Conservation (phyloP, 2,797 vertebrate species). For the Tadarida brasiliensis region DNA sequence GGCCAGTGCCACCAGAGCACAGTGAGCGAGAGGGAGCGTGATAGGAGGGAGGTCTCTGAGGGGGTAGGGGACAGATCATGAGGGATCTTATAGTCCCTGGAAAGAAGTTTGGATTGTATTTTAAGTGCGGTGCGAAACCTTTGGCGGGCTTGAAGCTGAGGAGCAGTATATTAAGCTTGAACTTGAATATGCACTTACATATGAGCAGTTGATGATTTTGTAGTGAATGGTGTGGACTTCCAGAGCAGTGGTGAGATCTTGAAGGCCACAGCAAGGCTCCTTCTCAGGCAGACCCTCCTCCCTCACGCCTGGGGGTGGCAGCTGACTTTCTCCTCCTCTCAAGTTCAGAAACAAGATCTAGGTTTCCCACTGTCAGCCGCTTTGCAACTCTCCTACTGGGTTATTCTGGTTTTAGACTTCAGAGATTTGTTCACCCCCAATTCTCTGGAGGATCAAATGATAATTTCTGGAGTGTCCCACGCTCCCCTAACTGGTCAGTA, state of each 20-base stretch:
- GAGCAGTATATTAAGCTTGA: not conserved
- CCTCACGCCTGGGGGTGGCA: accelerated
- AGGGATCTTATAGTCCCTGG: not conserved
- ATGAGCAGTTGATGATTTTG: not conserved
- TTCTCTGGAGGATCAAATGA: not conserved
- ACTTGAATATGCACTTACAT: not conserved
- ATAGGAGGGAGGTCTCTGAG: not conserved
- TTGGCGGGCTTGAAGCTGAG: not conserved
- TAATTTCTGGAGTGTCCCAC: not conserved
- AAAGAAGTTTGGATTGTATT: not conserved
- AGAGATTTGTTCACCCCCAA: not conserved
- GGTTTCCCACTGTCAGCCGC: too few relatives aligned
- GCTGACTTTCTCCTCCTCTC: not conserved
- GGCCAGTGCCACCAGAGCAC: not conserved
- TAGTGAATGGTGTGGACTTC: not conserved
- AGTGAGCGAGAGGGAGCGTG: not conserved
- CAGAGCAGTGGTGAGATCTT: not conserved
- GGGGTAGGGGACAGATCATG: not conserved
- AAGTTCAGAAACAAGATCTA: not conserved
- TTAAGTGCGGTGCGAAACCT: not conserved
- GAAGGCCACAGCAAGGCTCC: not conserved
- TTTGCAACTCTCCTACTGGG: accelerated
- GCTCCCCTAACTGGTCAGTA: too few relatives aligned
- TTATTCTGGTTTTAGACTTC: not conserved
- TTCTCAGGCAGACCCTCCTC: not conserved